Percentiles rank a stretch among this genome's conserved stretches.
Evolutionary conservation across 2,797 vertebrate species (phyloP).

Genomic region (Cuniculus paca): DNA sequence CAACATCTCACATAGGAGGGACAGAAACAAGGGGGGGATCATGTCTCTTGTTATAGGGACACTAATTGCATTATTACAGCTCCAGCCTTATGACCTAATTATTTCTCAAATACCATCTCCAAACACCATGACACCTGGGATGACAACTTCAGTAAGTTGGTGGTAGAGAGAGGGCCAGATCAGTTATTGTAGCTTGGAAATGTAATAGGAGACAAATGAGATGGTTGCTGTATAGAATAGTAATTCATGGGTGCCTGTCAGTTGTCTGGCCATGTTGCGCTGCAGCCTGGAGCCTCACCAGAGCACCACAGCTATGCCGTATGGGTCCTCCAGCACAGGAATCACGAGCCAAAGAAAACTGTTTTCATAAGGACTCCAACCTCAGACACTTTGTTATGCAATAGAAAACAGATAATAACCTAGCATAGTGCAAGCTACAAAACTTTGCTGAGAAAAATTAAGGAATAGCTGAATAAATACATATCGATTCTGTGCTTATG

Average conservation of each 20-base stretch:
- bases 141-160: neutral
- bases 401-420: neutral
- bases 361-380: neutral
- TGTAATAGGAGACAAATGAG: neutral
- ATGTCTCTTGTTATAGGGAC: neutral
- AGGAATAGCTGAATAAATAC: neutral
- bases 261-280: neutral
- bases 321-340: too few relatives aligned
- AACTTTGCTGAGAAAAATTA: neutral
- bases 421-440: neutral
- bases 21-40: too few relatives aligned
- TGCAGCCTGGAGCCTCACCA: neutral
- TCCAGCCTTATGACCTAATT: neutral
- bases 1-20: neutral
- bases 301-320: neutral
- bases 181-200: neutral
- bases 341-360: neutral
- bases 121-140: neutral
- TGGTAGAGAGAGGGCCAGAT: fast-evolving
- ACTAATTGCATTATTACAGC: neutral
- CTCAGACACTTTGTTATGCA: neutral
- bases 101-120: neutral
- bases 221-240: neutral
- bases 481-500: neutral
- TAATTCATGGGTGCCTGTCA: neutral